Evolutionary conservation across 1,140 invertebrate genomes (phyloP), one percentile per base, ranked within the genome.

Genomic region (Oreohelix idahoensis): DNA sequence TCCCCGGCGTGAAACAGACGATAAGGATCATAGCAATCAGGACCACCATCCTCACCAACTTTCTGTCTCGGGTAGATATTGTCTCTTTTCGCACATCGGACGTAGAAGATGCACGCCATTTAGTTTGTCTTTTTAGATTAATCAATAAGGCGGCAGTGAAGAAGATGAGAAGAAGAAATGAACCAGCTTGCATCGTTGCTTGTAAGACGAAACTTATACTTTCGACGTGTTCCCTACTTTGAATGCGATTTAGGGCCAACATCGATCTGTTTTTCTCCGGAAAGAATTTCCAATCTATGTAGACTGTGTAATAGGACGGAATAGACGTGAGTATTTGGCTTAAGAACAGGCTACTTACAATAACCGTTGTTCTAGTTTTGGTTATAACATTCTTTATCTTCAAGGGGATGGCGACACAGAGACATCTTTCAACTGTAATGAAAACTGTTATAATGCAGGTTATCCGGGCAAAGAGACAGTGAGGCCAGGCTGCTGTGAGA

Each of bases 371-470:
- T n/a, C n/a, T n/a, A n/a, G n/a, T n/a, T n/a, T n/a, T n/a, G n/a
- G n/a, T n/a, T n/a, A n/a, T n/a, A n/a, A n/a, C n/a, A n/a, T n/a
- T n/a, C n/a, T n/a, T n/a, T n/a, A n/a, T n/a, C n/a, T n/a, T n/a
- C n/a, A n/a, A n/a, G n/a, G n/a, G n/a, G n/a, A n/a, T n/a, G n/a
- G n/a, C n/a, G n/a, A n/a, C n/a, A n/a, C n/a, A n/a, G n/a, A n/a
- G n/a, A n/a, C n/a, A n/a, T n/a, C n/a, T 17, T 15, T 32, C 2
- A n/a, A 63, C n/a, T 10, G 49, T 78, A 1, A 78, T 63, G 51
- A 78, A 78, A 35, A 51, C 76, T 39, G 76, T 78, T 8, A 78
- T 78, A 15, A 42, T 29, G 23, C 49, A 36, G 29, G 76, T 58
- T 36, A 51, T 63, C 4, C 76, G n/a, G 32, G 53, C 45, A 51